A percentile compares a stretch with the other conserved stretches of the same genome.
Evolutionary conservation across 1,140 invertebrate species (phyloP).

Genomic region (Apis dorsata): DNA sequence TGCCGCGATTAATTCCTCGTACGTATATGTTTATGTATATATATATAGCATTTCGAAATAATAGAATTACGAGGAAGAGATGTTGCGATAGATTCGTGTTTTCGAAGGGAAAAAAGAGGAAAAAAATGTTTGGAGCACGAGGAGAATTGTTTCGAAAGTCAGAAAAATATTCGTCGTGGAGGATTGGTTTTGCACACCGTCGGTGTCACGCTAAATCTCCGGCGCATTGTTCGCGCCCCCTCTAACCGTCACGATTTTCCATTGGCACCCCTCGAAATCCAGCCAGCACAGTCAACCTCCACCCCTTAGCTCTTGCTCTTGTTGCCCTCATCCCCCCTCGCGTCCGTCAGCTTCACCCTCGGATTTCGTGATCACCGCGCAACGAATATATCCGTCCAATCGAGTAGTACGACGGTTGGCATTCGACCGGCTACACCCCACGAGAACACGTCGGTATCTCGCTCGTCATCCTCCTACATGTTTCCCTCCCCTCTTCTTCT

Average conservation of each 20-base stretch:
- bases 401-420: slow-evolving; percentile 44
- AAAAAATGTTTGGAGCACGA: not conserved
- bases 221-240: slow-evolving; percentile 74
- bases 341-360: slow-evolving; percentile 44
- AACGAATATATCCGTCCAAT: slow-evolving; percentile 47
- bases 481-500: not conserved
- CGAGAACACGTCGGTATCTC: not conserved
- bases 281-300: slow-evolving; percentile 57
- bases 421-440: slow-evolving; percentile 21
- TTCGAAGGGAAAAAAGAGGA: no score
- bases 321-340: slow-evolving; percentile 1
- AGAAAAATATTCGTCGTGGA: slow-evolving; percentile 20
- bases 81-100: no score
- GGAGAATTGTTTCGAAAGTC: slow-evolving; percentile 40
- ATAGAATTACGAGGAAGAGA: no score
- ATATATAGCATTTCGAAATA: no score
- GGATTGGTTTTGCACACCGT: slow-evolving; percentile 69
- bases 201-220: slow-evolving; percentile 74
- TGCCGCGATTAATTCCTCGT: no score
- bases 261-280: slow-evolving; percentile 66
- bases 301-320: slow-evolving; percentile 31
- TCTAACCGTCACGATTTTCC: slow-evolving; percentile 73
- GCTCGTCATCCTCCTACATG: slow-evolving; percentile 13
- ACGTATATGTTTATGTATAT: no score
- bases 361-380: slow-evolving; percentile 42